phyloP scores from a whole-genome alignment of 1,140 invertebrate species.

The Octopus bimaculoides region DNA sequence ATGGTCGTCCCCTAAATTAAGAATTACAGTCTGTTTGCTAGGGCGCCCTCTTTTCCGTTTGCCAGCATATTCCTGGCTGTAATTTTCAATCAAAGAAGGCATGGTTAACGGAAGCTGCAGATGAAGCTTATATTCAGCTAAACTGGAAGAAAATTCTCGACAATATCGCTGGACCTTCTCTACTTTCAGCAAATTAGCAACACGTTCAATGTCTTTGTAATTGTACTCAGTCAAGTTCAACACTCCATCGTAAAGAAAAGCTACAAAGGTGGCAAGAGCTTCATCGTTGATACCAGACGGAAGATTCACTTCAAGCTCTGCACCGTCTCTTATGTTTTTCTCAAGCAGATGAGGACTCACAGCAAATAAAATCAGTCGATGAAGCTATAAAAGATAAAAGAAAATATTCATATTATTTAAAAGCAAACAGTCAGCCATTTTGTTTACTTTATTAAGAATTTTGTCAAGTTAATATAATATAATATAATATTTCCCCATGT shows the following conservation, averaged over 20 bases:
- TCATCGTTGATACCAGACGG: neutral
- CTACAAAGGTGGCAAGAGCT: slow-evolving; percentile 7
- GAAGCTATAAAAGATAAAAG: neutral
- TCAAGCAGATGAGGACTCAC: slow-evolving; percentile 11
- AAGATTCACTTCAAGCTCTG: slow-evolving; percentile 7
- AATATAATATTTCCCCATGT: too few relatives aligned
- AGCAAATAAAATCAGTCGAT: slow-evolving; percentile 3
- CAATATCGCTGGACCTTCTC: slow-evolving; percentile 5
- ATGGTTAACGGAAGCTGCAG: neutral
- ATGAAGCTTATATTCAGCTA: neutral
- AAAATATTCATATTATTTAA: neutral
- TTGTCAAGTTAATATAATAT: too few relatives aligned
- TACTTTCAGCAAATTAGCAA: neutral
- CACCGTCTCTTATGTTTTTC: slow-evolving; percentile 10
- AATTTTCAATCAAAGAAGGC: neutral
- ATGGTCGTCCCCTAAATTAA: neutral
- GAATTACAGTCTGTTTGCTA: slow-evolving; percentile 9
- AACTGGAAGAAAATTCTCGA: neutral
- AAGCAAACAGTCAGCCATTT: neutral
- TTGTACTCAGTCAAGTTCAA: slow-evolving; percentile 7
- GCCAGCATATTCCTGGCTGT: neutral
- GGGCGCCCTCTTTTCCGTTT: neutral
- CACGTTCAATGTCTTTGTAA: slow-evolving; percentile 1
- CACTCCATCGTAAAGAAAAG: slow-evolving; percentile 9
- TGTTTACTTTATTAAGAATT: neutral